Evolutionary conservation across 1,140 invertebrate species (phyloP).

Genomic region (Plutomurus gul): DNA sequence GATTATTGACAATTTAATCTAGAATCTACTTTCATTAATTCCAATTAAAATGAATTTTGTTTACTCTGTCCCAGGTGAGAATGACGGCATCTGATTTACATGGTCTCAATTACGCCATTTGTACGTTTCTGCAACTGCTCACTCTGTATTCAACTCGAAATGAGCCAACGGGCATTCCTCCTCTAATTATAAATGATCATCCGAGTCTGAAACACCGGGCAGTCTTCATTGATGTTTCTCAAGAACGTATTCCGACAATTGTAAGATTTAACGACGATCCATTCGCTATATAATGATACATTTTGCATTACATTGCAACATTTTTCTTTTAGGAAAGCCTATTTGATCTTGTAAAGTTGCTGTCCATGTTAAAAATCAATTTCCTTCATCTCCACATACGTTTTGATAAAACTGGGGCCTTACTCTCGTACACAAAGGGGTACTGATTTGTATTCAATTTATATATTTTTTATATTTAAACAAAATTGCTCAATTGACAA

Average conservation of each 20-base stretch:
- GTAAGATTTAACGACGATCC: conserved; percentile 55
- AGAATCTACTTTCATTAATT: conserved; percentile 1
- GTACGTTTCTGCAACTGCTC: conserved; percentile 68
- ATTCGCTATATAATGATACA: neutral
- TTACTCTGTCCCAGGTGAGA: conserved; percentile 60
- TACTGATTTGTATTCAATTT: conserved; percentile 48
- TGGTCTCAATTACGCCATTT: conserved; percentile 67
- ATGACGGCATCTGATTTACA: conserved; percentile 63
- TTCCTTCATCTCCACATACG: conserved; percentile 65
- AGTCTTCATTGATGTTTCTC: conserved; percentile 67
- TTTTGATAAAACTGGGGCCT: conserved; percentile 60
- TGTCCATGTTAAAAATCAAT: conserved; percentile 68
- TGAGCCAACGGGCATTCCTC: conserved; percentile 59
- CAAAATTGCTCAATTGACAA: too few relatives aligned
- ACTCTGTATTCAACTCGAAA: conserved; percentile 60
- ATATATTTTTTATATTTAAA: conserved; percentile 45
- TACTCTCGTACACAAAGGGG: conserved; percentile 63
- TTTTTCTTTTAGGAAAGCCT: conserved; percentile 61
- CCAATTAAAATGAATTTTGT: neutral
- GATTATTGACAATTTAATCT: neutral
- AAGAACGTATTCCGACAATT: conserved; percentile 66
- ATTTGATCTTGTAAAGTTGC: conserved; percentile 64
- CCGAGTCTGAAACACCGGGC: conserved; percentile 66
- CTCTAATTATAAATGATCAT: conserved; percentile 68
- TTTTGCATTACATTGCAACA: neutral